Evolutionary conservation across 2,888 invertebrate genomes (phyloP).

Genomic region (Sphecodes monilicornis): DNA sequence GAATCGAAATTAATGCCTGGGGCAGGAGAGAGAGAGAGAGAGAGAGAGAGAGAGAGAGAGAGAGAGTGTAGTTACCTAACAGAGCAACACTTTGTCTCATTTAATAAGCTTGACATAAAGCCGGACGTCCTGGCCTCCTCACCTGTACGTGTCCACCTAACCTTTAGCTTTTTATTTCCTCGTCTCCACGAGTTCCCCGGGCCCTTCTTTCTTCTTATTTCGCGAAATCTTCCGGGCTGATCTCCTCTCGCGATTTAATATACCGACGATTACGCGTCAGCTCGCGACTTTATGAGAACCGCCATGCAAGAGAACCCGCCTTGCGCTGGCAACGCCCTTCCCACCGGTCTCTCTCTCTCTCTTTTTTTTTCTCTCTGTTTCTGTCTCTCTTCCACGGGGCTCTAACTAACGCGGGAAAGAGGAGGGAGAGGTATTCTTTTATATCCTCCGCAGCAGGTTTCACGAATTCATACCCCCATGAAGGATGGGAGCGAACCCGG

Average conservation of each 20-base stretch:
- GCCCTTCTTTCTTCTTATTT: too few relatives aligned
- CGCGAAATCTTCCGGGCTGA: constrained; percentile 58
- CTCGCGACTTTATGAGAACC: constrained; percentile 73
- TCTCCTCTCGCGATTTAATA: constrained; percentile 69
- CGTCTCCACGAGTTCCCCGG: too few relatives aligned
- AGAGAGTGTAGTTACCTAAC: background rate
- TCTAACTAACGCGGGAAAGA: background rate
- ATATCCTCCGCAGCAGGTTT: constrained; percentile 42
- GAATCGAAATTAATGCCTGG: background rate
- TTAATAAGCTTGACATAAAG: constrained; percentile 23
- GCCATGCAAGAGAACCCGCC: constrained; percentile 41
- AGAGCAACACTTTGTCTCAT: constrained; percentile 10
- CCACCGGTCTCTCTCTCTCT: background rate
- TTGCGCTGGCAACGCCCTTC: background rate
- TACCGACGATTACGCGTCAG: constrained; percentile 69
- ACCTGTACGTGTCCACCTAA: background rate
- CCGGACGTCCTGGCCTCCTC: background rate
- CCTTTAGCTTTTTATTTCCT: too few relatives aligned
- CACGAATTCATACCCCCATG: constrained; percentile 60
- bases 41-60: too few relatives aligned
- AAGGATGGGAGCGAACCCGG: constrained; percentile 17
- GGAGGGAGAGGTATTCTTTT: constrained; percentile 52
- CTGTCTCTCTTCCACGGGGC: too few relatives aligned
- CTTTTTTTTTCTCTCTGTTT: too few relatives aligned
- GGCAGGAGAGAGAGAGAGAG: background rate